These are phyloP conservation scores for Cavia aperea DNA, from an alignment of 2,113 vertebrate species.

Conservation along the genomic window DNA sequence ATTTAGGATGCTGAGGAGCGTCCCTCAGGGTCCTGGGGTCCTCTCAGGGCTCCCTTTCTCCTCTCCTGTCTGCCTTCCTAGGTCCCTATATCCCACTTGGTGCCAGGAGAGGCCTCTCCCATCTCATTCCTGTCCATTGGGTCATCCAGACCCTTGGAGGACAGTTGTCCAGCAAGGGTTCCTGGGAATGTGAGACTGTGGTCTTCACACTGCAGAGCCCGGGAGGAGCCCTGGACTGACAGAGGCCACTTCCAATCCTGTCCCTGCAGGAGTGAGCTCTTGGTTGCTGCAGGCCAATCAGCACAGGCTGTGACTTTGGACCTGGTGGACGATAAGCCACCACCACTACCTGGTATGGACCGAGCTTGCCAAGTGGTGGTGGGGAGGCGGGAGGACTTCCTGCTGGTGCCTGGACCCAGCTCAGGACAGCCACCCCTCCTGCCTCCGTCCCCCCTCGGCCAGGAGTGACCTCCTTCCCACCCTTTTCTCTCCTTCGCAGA, in stretches of 20 bases:
- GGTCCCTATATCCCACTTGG: rapidly evolving
- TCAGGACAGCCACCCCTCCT: neutral
- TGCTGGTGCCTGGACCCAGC: rapidly evolving
- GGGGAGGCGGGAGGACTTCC: neutral
- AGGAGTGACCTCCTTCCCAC: neutral
- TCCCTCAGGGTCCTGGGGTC: rapidly evolving
- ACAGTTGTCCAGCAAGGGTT: too few relatives aligned
- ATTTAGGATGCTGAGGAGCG: rapidly evolving
- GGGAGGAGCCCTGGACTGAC: neutral
- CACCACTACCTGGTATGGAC: rapidly evolving
- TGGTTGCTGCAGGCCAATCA: neutral
- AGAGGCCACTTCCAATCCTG: rapidly evolving
- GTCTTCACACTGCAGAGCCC: neutral
- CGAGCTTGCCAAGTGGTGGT: neutral
- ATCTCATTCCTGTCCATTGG: neutral
- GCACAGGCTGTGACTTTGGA: neutral
- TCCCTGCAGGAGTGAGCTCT: too few relatives aligned
- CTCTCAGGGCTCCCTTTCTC: neutral
- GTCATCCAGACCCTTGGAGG: neutral
- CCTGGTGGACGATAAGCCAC: rapidly evolving
- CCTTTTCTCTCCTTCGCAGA: neutral
- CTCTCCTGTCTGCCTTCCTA: neutral
- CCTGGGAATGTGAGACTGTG: neutral
- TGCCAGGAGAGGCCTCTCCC: rapidly evolving
- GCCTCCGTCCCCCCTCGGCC: neutral